Conservation (phyloP, 2,797 vertebrate species). For the Spondyliosoma cantharus region DNA sequence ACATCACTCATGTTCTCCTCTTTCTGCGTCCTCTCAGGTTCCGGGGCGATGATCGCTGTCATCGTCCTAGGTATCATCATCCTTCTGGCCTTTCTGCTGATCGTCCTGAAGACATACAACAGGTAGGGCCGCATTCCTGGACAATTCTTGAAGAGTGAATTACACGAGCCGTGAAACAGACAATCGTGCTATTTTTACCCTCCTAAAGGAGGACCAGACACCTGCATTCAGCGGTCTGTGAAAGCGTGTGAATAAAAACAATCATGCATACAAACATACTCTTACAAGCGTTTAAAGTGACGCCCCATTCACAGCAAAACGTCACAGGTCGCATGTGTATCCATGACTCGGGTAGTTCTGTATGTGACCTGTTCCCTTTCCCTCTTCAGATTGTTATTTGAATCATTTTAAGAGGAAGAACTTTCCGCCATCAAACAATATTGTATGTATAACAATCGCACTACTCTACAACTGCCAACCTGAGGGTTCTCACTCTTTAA, state of each 20-base stretch:
- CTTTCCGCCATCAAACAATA: not conserved
- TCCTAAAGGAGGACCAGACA: not conserved
- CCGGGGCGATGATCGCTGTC: constrained; percentile 94
- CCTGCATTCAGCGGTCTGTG: not conserved
- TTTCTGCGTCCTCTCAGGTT: constrained; percentile 83
- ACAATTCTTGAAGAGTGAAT: constrained; percentile 30
- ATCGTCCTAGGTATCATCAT: constrained; percentile 92
- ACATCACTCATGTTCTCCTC: not conserved
- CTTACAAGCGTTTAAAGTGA: not conserved
- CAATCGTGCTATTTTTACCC: constrained; percentile 43
- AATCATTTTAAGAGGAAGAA: constrained; percentile 1
- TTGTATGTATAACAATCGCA: not conserved
- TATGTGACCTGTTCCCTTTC: not conserved
- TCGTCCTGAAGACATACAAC: constrained; percentile 95
- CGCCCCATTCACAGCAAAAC: not conserved
- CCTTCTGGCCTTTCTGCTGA: constrained; percentile 89
- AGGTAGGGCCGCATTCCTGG: constrained; percentile 85
- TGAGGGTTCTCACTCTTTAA: too few relatives aligned
- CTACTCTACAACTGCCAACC: not conserved
- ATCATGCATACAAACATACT: not conserved
- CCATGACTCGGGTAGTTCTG: too few relatives aligned
- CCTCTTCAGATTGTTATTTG: not conserved
- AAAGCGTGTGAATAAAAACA: constrained; percentile 11
- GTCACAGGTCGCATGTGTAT: not conserved
- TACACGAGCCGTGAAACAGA: not conserved